Base-by-base conservation (phyloP, 2,113 vertebrate genomes). In the Lophius piscatorius region DNA sequence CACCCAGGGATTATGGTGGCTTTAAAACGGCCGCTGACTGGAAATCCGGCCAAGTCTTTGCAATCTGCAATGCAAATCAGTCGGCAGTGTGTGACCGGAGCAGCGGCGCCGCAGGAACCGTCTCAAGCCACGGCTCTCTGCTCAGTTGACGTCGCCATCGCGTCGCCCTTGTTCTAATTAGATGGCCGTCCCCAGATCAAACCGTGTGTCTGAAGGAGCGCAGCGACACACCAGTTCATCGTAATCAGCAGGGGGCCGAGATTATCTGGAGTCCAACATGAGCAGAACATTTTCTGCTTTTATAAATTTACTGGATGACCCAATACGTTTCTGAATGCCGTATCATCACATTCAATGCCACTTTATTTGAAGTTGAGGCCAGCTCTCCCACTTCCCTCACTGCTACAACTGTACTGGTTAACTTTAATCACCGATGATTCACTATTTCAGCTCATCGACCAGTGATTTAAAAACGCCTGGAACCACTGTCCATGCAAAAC, bases 31-130 rank as follows among this genome's bases (percentile, higher is more conserved):
- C 33, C 26, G 71, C 70, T 81, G 84, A 60, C 68, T 72, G 73
- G 63, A 80, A 51, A 17, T 78, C 74, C 76, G 76, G 74, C 77
- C 72, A 75, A 76, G 77, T 85, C 84, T 55, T 35, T 38, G 31
- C 59, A 79, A 82, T 90, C 82, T 87, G 83, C 85, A 84, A 88
- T 86, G 82, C 88, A 90, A 86, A 91, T 91, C 86, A 83, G 83
- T 87, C 73, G 79, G 45, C 59, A 41, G 61, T 48, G 67, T 70
- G 57, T 31, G 39, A 61, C 58, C 59, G 10, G 52, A 35, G 63
- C 65, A 60, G 70, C 56, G 55, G 68, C 58, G 50, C 57, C 42
- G 66, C 57, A 70, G 70, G 46, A 51, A 80, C 66, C 18, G 64
- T 77, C 56, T 61, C 21, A 38, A 67, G 72, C 57, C 64, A 86